Evolutionary conservation across 2,113 vertebrate species (phyloP).

Genomic region (Limanda limanda): DNA sequence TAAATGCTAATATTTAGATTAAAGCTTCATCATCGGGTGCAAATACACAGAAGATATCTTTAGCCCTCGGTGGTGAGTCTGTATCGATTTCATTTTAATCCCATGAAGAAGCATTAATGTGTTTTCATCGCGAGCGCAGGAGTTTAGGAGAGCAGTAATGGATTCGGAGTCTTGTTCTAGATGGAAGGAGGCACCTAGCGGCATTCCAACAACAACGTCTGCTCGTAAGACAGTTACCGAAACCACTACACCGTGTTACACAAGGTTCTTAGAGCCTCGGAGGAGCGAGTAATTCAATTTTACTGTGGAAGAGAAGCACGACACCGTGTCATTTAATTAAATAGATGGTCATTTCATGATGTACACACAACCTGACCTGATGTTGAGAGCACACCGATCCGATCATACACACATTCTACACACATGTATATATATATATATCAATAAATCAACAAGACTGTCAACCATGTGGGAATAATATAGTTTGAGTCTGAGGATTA

Average conservation of each 20-base stretch:
- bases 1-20: constrained; percentile 37
- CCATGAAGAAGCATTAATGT: constrained; percentile 36
- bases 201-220: constrained; percentile 51
- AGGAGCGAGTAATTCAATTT: constrained; percentile 50
- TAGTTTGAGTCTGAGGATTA: not conserved
- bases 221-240: constrained; percentile 52
- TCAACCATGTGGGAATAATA: not conserved
- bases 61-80: constrained; percentile 28
- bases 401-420: not conserved
- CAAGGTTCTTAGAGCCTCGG: constrained; percentile 32
- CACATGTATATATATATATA: constrained; percentile 17
- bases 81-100: constrained; percentile 58
- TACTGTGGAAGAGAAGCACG: constrained; percentile 30
- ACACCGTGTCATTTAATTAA: constrained; percentile 62
- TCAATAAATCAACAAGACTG: constrained; percentile 15
- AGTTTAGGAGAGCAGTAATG: constrained; percentile 62
- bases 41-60: constrained; percentile 48
- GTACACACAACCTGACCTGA: constrained; percentile 52
- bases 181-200: constrained; percentile 33
- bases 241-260: constrained; percentile 28
- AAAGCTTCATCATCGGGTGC: constrained; percentile 24
- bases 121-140: constrained; percentile 43
- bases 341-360: constrained; percentile 64
- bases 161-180: constrained; percentile 36
- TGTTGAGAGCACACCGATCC: constrained; percentile 18